These are phyloP conservation scores for Quadroppia sp. DNA, from an alignment of 2,888 invertebrate species.

Conservation along the genomic window DNA sequence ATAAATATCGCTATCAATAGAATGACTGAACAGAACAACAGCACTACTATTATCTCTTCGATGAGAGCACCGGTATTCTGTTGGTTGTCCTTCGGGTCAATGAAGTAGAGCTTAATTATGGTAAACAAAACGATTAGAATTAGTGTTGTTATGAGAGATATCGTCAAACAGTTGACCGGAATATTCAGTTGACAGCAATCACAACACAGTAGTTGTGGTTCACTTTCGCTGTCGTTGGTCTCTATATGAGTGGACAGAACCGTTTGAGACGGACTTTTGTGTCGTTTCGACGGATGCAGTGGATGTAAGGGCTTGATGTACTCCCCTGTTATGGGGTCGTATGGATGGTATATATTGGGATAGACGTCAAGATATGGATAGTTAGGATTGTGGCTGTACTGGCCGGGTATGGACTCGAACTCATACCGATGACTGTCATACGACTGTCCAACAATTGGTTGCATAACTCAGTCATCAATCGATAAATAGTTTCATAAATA, in stretches of 20 bases:
- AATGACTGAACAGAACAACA: neutral
- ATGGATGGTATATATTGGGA: slow-evolving; percentile 41
- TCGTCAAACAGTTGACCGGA: slow-evolving; percentile 35
- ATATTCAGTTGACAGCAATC: slow-evolving; percentile 23
- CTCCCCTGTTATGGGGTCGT: slow-evolving; percentile 42
- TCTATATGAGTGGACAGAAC: neutral
- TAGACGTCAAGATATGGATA: slow-evolving; percentile 35
- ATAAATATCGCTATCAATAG: neutral
- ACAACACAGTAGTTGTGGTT: slow-evolving; percentile 36
- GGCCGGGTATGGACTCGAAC: neutral
- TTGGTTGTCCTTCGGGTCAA: neutral
- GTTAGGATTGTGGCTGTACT: slow-evolving; percentile 27
- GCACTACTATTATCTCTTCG: slow-evolving; percentile 8
- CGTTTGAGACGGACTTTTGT: neutral
- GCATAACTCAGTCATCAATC: neutral
- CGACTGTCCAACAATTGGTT: neutral
- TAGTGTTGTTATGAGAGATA: slow-evolving; percentile 28
- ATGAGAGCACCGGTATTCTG: slow-evolving; percentile 19
- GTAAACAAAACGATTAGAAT: slow-evolving; percentile 36
- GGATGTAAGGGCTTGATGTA: slow-evolving; percentile 36
- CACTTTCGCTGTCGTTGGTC: slow-evolving; percentile 20
- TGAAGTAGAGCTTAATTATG: slow-evolving; percentile 22
- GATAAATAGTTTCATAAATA: no score
- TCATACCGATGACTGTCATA: neutral
- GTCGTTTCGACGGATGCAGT: neutral